These are phyloP conservation scores for Camelus dromedarius DNA, from an alignment of 2,113 vertebrate species.

Conservation along the genomic window DNA sequence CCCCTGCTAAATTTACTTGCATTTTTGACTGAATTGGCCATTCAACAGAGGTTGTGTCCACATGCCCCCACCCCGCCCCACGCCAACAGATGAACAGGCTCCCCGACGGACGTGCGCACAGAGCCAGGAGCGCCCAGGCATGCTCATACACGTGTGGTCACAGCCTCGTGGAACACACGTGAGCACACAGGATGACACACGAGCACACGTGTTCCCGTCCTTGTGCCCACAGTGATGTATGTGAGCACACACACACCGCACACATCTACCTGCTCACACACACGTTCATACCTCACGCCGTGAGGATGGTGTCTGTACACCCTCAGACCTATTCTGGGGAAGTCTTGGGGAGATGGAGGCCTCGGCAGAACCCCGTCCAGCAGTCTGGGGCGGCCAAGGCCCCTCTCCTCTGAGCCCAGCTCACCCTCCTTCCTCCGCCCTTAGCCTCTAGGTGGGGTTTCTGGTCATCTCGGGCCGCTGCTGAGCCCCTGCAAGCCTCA, in stretches of 20 bases:
- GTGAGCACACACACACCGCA: not conserved
- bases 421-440: not conserved
- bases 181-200: not conserved
- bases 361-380: not conserved
- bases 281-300: fast-evolving
- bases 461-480: constrained; percentile 70
- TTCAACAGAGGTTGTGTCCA: constrained; percentile 77
- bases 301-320: not conserved
- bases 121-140: not conserved
- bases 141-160: not conserved
- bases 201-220: not conserved
- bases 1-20: constrained; percentile 81
- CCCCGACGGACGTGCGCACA: not conserved
- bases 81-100: constrained; percentile 56
- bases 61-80: constrained; percentile 39
- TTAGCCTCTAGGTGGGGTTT: not conserved
- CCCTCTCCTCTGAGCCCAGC: not conserved
- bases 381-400: not conserved
- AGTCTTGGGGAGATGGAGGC: not conserved
- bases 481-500: constrained; percentile 51
- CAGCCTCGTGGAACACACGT: not conserved
- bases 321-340: not conserved
- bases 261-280: not conserved
- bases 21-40: constrained; percentile 80
- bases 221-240: not conserved